A percentile compares a stretch with the other conserved stretches of the same genome.
Evolutionary conservation across 2,113 vertebrate species (phyloP).

Genomic region (Fukomys damarensis): DNA sequence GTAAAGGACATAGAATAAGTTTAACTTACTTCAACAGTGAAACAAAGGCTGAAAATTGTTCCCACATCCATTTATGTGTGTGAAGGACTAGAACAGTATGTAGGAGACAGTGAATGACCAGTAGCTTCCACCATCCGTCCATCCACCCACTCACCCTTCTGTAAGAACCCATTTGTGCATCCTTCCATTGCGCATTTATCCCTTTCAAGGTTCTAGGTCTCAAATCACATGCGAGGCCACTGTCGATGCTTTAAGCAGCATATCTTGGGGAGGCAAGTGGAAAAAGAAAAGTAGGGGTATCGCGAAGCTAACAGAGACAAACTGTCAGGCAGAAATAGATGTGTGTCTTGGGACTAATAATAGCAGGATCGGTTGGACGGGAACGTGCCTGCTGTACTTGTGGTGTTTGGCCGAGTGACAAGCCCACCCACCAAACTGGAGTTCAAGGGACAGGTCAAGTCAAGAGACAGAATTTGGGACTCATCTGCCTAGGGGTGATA

Average conservation of each 20-base stretch:
- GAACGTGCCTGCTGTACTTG: neutral
- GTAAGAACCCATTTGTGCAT: neutral
- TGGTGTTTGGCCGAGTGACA: conserved; percentile 70
- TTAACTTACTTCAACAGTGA: neutral
- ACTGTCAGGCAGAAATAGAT: conserved; percentile 72
- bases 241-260: conserved; percentile 16
- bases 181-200: conserved; percentile 2
- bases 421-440: conserved; percentile 63
- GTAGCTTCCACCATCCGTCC: neutral
- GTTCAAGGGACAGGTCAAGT: conserved; percentile 74
- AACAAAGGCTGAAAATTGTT: neutral
- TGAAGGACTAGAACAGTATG: neutral
- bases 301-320: conserved; percentile 62
- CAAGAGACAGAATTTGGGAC: conserved; percentile 67
- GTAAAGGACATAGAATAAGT: neutral
- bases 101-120: neutral
- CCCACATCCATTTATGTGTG: neutral
- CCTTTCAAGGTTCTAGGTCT: conserved; percentile 53
- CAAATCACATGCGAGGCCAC: conserved; percentile 15
- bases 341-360: conserved; percentile 71
- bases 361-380: conserved; percentile 40
- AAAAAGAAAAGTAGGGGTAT: conserved; percentile 71
- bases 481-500: conserved; percentile 70
- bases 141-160: neutral
- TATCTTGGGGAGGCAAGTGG: conserved; percentile 69